A percentile compares a stretch with the other conserved stretches of the same genome.
phyloP scores from a whole-genome alignment of 2,113 vertebrate genomes.

The Ctenodactylus gundi region DNA sequence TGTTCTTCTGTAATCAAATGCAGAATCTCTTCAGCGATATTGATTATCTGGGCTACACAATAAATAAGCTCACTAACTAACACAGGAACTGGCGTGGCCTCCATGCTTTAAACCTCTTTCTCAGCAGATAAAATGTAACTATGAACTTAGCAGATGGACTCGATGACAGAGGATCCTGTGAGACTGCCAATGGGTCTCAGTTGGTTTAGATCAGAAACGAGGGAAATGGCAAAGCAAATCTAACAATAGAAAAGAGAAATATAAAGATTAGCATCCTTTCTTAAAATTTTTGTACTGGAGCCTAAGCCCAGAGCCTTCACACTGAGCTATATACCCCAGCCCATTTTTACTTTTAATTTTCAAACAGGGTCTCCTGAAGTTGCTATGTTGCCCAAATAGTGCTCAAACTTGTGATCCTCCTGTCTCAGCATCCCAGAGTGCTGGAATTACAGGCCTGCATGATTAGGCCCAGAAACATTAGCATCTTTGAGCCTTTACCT shows the following conservation, averaged over 20 bases:
- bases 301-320: too few species aligned
- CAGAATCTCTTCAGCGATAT: constrained; percentile 53
- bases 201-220: constrained; percentile 22
- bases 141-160: constrained; percentile 26
- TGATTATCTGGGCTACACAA: constrained; percentile 54
- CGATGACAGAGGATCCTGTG: background rate
- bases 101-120: constrained; percentile 38
- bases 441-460: too few species aligned
- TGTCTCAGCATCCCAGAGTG: too few species aligned
- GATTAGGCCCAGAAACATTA: too few species aligned
- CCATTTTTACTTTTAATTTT: too few species aligned
- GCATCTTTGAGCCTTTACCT: constrained; percentile 27
- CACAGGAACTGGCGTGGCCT: background rate
- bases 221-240: constrained; percentile 55
- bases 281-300: too few species aligned
- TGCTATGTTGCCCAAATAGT: too few species aligned
- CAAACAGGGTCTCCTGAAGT: too few species aligned
- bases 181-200: background rate
- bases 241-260: constrained; percentile 66
- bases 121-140: constrained; percentile 44
- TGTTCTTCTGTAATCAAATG: background rate
- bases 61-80: constrained; percentile 36
- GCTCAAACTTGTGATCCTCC: too few species aligned
- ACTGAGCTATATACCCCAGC: too few species aligned
- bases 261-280: constrained; percentile 48